Conservation (phyloP, 2,797 vertebrate genomes). For the Sciaenops ocellatus region DNA sequence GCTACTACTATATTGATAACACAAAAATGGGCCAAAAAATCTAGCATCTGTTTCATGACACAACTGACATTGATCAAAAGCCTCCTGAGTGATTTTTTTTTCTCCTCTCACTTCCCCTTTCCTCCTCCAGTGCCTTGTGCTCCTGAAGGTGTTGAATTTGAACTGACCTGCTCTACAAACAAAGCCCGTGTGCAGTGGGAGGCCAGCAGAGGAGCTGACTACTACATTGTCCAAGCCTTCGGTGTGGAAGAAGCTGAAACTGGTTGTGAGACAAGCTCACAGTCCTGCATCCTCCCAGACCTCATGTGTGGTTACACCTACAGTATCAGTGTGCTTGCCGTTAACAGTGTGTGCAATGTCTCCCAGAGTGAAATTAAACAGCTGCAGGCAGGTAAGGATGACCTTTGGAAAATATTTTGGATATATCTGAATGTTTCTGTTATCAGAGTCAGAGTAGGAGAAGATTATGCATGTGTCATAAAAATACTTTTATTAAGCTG, state of each 20-base stretch:
- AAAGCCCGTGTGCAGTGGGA: slow-evolving; percentile 78
- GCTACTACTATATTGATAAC: no score
- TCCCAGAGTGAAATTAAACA: slow-evolving; percentile 60
- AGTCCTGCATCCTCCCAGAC: slow-evolving; percentile 76
- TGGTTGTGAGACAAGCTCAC: slow-evolving; percentile 70
- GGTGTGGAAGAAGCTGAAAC: slow-evolving; percentile 64
- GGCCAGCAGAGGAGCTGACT: slow-evolving; percentile 70
- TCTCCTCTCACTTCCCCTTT: not conserved
- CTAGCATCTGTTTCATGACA: not conserved
- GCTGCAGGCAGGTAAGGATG: slow-evolving; percentile 77
- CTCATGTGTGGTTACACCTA: slow-evolving; percentile 83
- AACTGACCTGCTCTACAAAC: slow-evolving; percentile 74
- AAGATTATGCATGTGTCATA: no score
- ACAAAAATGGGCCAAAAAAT: not conserved
- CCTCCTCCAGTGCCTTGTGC: slow-evolving; percentile 81
- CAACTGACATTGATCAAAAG: not conserved
- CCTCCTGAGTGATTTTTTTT: not conserved
- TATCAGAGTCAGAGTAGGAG: no score
- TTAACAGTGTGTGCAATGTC: slow-evolving; percentile 77
- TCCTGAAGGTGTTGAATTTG: slow-evolving; percentile 65
- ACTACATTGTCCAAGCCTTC: slow-evolving; percentile 76
- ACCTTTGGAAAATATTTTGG: not conserved
- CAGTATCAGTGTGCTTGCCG: slow-evolving; percentile 80
- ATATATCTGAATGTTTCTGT: not conserved
- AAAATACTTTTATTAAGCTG: not conserved